Conservation (phyloP, 2,888 invertebrate genomes). For the Dione juno region DNA sequence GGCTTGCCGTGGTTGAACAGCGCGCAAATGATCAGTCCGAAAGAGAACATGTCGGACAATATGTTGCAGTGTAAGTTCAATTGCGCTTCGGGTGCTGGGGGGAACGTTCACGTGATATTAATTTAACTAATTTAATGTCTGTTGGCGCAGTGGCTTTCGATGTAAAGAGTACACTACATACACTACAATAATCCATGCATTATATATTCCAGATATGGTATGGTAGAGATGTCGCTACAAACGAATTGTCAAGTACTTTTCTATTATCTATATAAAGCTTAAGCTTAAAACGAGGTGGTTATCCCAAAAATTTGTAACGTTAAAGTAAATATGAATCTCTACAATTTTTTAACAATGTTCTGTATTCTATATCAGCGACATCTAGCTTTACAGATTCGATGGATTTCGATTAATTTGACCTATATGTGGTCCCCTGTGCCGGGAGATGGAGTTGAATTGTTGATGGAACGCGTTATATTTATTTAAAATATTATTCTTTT, state of each 20-base stretch:
- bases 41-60: conserved; percentile 97
- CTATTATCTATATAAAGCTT: neutral
- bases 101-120: conserved; percentile 20
- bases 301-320: neutral
- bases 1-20: conserved; percentile 96
- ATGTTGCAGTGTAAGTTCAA: conserved; percentile 91
- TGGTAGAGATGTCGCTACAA: neutral
- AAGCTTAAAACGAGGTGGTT: neutral
- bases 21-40: conserved; percentile 96
- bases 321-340: neutral
- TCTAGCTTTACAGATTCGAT: conserved; percentile 5
- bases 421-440: neutral
- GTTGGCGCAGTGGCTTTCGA: neutral
- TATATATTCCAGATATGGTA: neutral
- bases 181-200: too few species aligned
- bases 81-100: conserved; percentile 96
- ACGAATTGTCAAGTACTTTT: neutral
- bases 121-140: neutral
- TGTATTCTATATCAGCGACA: conserved; percentile 2
- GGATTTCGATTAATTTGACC: conserved; percentile 1
- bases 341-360: neutral
- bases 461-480: neutral
- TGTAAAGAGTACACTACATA: too few species aligned
- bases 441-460: conserved; percentile 4
- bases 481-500: neutral